Evolutionary conservation across 2,888 invertebrate species (phyloP).

Genomic region (Diarsia dahlii): DNA sequence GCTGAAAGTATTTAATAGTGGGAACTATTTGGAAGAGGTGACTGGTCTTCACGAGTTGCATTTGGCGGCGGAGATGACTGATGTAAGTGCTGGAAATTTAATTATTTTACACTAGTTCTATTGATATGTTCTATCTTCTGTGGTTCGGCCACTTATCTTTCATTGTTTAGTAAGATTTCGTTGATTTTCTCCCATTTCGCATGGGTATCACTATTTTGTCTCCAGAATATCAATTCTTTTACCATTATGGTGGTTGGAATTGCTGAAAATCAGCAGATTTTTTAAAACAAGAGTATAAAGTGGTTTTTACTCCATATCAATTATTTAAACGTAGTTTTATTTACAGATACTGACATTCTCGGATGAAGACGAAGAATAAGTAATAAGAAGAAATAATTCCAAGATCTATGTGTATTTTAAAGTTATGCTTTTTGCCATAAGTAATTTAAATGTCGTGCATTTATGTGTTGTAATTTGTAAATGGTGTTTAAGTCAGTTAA

Average conservation of each 20-base stretch:
- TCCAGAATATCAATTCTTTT: background rate
- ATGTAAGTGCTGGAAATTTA: conserved; percentile 65
- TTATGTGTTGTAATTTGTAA: conserved; percentile 35
- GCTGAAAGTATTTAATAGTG: conserved; percentile 94
- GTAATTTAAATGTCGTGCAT: conserved; percentile 38
- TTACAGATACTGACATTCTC: conserved; percentile 80
- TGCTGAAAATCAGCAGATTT: background rate
- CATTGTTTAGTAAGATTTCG: background rate
- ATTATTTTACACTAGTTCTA: background rate
- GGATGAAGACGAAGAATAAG: conserved; percentile 79
- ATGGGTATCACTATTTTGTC: background rate
- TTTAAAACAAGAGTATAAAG: background rate
- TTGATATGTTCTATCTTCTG: background rate
- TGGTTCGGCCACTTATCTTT: background rate
- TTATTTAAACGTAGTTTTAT: background rate
- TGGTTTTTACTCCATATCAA: background rate
- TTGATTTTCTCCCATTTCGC: background rate
- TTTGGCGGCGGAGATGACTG: conserved; percentile 91
- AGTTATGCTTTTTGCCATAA: conserved; percentile 19
- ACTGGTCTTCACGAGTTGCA: conserved; percentile 94
- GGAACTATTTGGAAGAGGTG: conserved; percentile 95
- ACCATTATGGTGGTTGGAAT: background rate
- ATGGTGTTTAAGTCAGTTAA: conserved; percentile 12
- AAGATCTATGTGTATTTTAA: conserved; percentile 11
- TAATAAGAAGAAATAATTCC: background rate